phyloP scores from a whole-genome alignment of 2,113 vertebrate species.

The Macaca fascicularis region T2T-MFA8v1.1 NC_088377.1:115461501-115462000 shows the following conservation, averaged over 20 bases:
- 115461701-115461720: constrained; percentile 97
- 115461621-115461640: neutral
- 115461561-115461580: neutral
- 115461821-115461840: neutral
- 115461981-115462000: neutral
- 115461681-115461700: constrained; percentile 71
- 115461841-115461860: constrained; percentile 5
- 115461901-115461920: neutral
- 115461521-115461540: neutral
- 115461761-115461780: constrained; percentile 96
- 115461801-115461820: neutral
- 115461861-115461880: neutral
- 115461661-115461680: neutral
- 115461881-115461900: neutral
- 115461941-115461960: neutral
- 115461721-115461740: constrained; percentile 96
- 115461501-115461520: neutral
- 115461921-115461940: neutral
- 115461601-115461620: neutral
- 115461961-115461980: neutral
- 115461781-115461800: constrained; percentile 85
- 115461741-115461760: constrained; percentile 94
- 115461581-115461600: neutral
- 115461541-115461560: neutral
- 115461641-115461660: fast-evolving